A percentile compares a stretch with the other conserved stretches of the same genome.
These are phyloP conservation scores for Sorex araneus DNA, from an alignment of 2,113 vertebrate genomes.

Conservation along the genomic window DNA sequence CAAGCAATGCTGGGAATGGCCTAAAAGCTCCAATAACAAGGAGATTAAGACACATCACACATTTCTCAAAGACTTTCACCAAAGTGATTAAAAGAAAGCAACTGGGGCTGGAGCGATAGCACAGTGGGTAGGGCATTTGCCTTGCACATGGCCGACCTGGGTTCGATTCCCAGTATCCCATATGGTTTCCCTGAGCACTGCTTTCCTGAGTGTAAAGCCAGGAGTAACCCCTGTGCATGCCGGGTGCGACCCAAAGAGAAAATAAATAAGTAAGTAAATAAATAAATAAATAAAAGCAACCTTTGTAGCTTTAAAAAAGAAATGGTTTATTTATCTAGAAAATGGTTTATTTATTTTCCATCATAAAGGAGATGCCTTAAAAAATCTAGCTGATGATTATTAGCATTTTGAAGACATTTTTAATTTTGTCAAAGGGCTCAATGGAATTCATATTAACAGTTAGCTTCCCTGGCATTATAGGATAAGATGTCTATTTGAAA, in stretches of 20 bases:
- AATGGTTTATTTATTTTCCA: constrained; percentile 14
- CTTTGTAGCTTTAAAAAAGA: constrained; percentile 51
- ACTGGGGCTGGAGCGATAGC: too few species aligned
- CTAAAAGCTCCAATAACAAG: too few species aligned
- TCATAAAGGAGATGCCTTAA: constrained; percentile 42
- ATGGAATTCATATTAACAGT: constrained; percentile 10
- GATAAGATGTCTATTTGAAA: constrained; percentile 37
- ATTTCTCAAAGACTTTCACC: constrained; percentile 46
- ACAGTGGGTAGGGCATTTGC: too few species aligned
- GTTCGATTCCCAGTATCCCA: too few species aligned
- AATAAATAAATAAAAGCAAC: too few species aligned
- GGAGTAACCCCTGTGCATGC: too few species aligned
- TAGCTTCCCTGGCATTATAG: constrained; percentile 38
- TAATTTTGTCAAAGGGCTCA: constrained; percentile 39
- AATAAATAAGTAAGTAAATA: too few species aligned
- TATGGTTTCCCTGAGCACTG: too few species aligned
- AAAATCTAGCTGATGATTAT: constrained; percentile 37
- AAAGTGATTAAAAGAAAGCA: constrained; percentile 55
- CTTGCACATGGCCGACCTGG: too few species aligned
- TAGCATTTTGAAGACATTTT: neutral
- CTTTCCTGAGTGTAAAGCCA: too few species aligned
- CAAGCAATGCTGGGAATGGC: too few species aligned
- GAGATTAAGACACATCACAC: neutral
- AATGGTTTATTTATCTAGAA: constrained; percentile 50
- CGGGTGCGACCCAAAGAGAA: too few species aligned